Base-by-base conservation (phyloP, 2,888 invertebrate species). In the Miltochrista miniata region DNA sequence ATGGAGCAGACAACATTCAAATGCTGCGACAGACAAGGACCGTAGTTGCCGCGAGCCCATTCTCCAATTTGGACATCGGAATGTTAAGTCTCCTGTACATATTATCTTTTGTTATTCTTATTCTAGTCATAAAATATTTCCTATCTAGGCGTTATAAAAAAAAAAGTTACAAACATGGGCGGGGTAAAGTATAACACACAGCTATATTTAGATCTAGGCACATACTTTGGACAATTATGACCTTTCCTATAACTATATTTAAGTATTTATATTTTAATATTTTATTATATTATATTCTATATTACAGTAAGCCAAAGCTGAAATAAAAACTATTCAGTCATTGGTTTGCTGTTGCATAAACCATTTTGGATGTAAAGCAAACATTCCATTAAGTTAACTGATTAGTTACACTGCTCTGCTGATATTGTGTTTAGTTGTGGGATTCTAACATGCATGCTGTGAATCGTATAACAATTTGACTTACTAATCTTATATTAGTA, bases 61-160 rank as follows among this genome's bases (percentile, higher is more conserved):
- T 95, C 81, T 94, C 93, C 70, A 87, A 92, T 74, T 89, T 94
- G 81, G 96, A 96, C 82, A 94, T 96, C 81, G 94, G 95, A 78
- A 93, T 96, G 88, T 94, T 95, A 82, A 94, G 96, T 84, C 87
- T 96, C 64, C 90, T 96, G 72, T 96, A 96, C 87, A 90, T 95
- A 72, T 93, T 94, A 77, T 96, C 96, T 79, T 94, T 95, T 73
- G 83, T 93, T 69, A 94, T 96, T 82, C 93, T 97, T 81, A 91
- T 95, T 68, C 78, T 96, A 75, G 95, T 96, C 61, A 94, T 96
- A 74, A 93, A 95, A 75, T 93, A 95, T 82, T 96, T 97, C 82
- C 92, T 96, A 65, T 93, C 94, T 68, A 93, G 93, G 79, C 93
- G 94, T 70, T 95, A 96, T 82, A 94, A 94, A 76, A 96, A 95